Base-by-base conservation (phyloP, 2,888 invertebrate genomes). In the Drosophila dives region DNA sequence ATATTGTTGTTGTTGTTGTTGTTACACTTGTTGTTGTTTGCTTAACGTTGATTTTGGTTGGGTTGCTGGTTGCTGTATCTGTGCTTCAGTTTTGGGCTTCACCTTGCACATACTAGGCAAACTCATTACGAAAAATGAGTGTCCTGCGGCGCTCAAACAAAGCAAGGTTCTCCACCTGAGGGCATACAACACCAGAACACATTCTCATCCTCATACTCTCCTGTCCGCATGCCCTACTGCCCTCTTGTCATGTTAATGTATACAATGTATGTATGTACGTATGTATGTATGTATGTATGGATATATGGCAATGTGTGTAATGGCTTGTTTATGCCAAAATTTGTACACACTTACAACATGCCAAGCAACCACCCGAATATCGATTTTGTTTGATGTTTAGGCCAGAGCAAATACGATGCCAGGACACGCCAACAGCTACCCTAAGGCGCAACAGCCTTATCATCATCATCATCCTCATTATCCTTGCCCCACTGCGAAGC, bases 301-400 rank as follows among this genome's bases (percentile, higher is more conserved):
- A 51, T 66, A 40, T 58, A 32, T 61, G 49, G 49, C 29, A 29
- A 29, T 68, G 61, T 70, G 49, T 61, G 45, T 56, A 74, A 45
- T 75, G 72, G 77, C 86, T 84, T 84, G 90, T 79, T 89, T 81
- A 89, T 87, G 83, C 90, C 90, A 59, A 85, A 89, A 81, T 85
- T 87, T 83, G 87, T 66, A 69, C 63, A 65, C 54, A 54, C 66
- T 50, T 49, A 54, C 61, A 50, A 54, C 32, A 15, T 15, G 12
- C 8, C 45, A 45, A 45, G 20, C 15, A 45, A 45, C 77, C 87
- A 65, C 84, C 90, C 83, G 74, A 62, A 86, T 90, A 90, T 86
- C 89, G 86, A 86, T 86, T 86, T 86, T 86, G 90, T 86, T 86
- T 86, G 89, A 90, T 86, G 86, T 89, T 86, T 90, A 76, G 77